phyloP scores from a whole-genome alignment of 2,888 invertebrate genomes.

The Beris chalybata region DNA sequence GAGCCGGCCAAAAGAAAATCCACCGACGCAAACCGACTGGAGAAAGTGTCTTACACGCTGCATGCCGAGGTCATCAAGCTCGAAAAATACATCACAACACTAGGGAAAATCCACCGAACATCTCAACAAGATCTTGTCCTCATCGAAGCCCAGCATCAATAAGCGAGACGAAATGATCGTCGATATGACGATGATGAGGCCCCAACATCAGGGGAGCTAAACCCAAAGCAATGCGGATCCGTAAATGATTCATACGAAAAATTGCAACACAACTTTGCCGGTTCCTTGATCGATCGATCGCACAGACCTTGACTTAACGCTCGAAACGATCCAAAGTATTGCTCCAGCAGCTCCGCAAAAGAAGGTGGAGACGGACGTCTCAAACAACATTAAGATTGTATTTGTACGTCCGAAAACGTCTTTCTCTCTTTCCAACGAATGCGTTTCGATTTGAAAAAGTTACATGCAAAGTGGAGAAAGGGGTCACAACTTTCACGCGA shows the following conservation, averaged over 20 bases:
- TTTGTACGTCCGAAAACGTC: slow-evolving; percentile 8
- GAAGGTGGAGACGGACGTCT: neutral
- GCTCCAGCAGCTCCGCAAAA: neutral
- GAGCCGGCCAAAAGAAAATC: slow-evolving; percentile 6
- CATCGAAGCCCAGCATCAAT: no score
- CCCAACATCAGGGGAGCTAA: no score
- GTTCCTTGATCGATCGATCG: no score
- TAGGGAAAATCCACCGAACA: no score
- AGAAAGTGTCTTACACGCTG: slow-evolving; percentile 24
- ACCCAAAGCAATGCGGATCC: no score
- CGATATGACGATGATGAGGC: no score
- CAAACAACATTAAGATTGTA: slow-evolving; percentile 1
- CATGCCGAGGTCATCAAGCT: slow-evolving; percentile 19
- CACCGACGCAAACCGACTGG: slow-evolving; percentile 15
- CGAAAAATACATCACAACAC: neutral
- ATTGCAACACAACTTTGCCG: no score
- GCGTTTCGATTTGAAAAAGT: slow-evolving; percentile 35
- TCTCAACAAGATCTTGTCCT: no score
- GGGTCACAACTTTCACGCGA: slow-evolving; percentile 59
- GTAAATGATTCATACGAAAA: no score
- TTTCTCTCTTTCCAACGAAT: slow-evolving; percentile 38
- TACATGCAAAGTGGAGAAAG: slow-evolving; percentile 51
- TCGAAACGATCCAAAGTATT: no score
- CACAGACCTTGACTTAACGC: no score
- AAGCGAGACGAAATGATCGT: no score